These are phyloP conservation scores for Leptopilina myrica DNA, from an alignment of 2,888 invertebrate species.

Conservation along the genomic window DNA sequence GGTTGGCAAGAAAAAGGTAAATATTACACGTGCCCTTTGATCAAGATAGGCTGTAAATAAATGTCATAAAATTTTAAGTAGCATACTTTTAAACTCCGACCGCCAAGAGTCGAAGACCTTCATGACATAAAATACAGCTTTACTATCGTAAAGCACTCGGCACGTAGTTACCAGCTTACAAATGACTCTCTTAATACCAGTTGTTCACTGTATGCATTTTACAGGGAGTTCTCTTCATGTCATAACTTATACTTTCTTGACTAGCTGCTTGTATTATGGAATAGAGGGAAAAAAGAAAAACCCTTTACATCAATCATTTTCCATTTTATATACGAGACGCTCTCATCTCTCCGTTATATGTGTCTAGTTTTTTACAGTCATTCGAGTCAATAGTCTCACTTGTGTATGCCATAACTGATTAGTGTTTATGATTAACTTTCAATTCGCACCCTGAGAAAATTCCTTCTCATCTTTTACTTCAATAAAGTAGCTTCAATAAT, in stretches of 20 bases:
- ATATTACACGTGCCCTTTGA: constrained; percentile 38
- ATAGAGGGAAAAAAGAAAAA: constrained; percentile 2
- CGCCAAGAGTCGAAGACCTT: constrained; percentile 53
- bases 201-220: constrained; percentile 66
- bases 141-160: constrained; percentile 65
- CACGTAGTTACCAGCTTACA: constrained; percentile 64
- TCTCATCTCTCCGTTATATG: constrained; percentile 21
- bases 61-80: constrained; percentile 41
- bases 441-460: constrained; percentile 38
- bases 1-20: background rate
- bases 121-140: constrained; percentile 60
- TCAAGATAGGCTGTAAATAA: constrained; percentile 30
- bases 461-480: background rate
- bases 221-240: constrained; percentile 62
- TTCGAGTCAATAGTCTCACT: background rate
- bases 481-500: background rate
- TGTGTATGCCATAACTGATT: constrained; percentile 22
- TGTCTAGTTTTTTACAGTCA: background rate
- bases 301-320: background rate
- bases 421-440: constrained; percentile 11
- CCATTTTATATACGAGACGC: background rate
- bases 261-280: constrained; percentile 7
- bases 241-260: constrained; percentile 71
- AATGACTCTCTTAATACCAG: constrained; percentile 69
- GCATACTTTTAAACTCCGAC: constrained; percentile 37